A percentile compares a stretch with the other conserved stretches of the same genome.
These are phyloP conservation scores for Lagria hirta DNA, from an alignment of 2,888 invertebrate genomes.

Conservation along the genomic window DNA sequence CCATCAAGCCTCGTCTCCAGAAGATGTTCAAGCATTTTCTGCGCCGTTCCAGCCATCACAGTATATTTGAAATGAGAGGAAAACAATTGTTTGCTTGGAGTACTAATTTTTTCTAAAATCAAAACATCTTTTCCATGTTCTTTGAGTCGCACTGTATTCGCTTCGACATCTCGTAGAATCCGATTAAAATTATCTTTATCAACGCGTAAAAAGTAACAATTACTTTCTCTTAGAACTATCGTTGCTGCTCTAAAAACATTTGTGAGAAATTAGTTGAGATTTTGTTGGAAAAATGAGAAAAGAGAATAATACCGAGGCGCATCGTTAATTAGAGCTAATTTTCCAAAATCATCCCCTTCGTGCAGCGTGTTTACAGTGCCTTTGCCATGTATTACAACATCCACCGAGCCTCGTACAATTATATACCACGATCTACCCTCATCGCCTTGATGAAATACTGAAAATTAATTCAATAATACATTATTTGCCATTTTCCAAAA, in stretches of 20 bases:
- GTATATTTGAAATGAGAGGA: constrained; percentile 74
- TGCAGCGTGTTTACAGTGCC: constrained; percentile 78
- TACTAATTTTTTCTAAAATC: constrained; percentile 72
- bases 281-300: constrained; percentile 6
- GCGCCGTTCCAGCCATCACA: constrained; percentile 83
- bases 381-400: constrained; percentile 82
- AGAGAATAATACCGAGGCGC: constrained; percentile 68
- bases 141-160: constrained; percentile 82
- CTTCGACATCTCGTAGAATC: constrained; percentile 79
- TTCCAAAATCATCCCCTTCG: constrained; percentile 87
- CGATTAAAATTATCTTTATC: constrained; percentile 85
- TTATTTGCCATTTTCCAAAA: too few relatives aligned
- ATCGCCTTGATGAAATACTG: constrained; percentile 83
- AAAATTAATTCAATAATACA: too few relatives aligned
- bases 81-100: constrained; percentile 57
- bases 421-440: constrained; percentile 85
- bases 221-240: constrained; percentile 77
- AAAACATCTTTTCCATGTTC: constrained; percentile 83
- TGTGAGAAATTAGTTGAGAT: too few relatives aligned
- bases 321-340: constrained; percentile 81
- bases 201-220: constrained; percentile 79
- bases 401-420: constrained; percentile 78
- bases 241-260: constrained; percentile 68
- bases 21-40: constrained; percentile 84
- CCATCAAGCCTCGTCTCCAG: constrained; percentile 76